These are phyloP conservation scores for Melanogrammus aeglefinus DNA, from an alignment of 2,797 vertebrate genomes.

Conservation along the genomic window DNA sequence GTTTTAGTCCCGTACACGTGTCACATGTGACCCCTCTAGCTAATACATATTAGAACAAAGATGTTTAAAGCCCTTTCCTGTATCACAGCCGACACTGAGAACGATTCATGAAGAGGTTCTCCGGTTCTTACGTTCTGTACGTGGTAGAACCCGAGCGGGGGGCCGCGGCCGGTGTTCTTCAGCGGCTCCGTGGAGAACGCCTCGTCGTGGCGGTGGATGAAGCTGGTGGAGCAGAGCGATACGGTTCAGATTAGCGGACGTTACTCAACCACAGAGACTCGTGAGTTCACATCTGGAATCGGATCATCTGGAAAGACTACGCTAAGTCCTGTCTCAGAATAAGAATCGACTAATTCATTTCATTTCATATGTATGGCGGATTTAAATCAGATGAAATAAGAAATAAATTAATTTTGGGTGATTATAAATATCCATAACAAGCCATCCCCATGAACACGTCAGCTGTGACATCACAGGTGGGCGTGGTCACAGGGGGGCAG, in stretches of 20 bases:
- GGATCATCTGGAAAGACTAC: neutral
- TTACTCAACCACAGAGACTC: too few species aligned
- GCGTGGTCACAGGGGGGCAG: neutral
- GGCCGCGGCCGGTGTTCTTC: slow-evolving; percentile 93
- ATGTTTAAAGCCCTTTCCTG: too few species aligned
- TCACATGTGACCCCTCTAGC: too few species aligned
- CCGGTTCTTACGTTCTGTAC: slow-evolving; percentile 87
- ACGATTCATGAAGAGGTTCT: neutral
- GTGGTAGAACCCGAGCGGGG: slow-evolving; percentile 95
- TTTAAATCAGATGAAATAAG: too few species aligned
- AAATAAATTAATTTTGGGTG: neutral
- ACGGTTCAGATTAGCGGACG: neutral
- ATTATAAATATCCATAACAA: neutral
- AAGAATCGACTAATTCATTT: neutral
- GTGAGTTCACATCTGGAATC: neutral
- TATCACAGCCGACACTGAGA: neutral
- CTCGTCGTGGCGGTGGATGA: slow-evolving; percentile 96
- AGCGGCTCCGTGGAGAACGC: slow-evolving; percentile 97
- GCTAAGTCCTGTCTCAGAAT: neutral
- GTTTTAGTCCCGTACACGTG: too few species aligned
- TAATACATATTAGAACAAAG: neutral
- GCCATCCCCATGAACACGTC: neutral
- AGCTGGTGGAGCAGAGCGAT: slow-evolving; percentile 67
- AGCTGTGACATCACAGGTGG: neutral
- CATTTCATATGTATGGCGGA: neutral